Evolutionary conservation across 2,888 invertebrate genomes (phyloP).

Genomic region (Gortyna flavago): DNA sequence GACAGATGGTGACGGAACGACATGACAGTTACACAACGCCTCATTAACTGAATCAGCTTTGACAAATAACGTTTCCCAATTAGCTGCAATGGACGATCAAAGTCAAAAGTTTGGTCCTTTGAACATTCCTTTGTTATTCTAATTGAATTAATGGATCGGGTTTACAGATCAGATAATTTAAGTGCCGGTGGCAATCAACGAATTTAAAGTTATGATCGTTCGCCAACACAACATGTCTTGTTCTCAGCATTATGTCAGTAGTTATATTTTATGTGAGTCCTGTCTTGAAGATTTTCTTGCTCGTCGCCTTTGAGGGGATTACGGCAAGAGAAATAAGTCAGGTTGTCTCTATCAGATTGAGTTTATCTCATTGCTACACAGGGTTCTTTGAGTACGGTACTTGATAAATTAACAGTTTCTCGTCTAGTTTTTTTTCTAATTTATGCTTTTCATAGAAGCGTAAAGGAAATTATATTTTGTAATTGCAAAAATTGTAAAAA

Average conservation of each 20-base stretch:
- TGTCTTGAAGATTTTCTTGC: slow-evolving; percentile 47
- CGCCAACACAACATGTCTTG: slow-evolving; percentile 28
- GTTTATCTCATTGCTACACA: slow-evolving; percentile 57
- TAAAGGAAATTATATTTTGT: slow-evolving; percentile 21
- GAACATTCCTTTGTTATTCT: slow-evolving; percentile 69
- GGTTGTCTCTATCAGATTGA: slow-evolving; percentile 54
- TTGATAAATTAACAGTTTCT: slow-evolving; percentile 54
- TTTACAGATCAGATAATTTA: slow-evolving; percentile 65
- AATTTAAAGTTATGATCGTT: slow-evolving; percentile 60
- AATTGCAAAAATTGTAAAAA: not conserved
- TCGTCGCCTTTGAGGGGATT: slow-evolving; percentile 56
- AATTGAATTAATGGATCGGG: slow-evolving; percentile 68
- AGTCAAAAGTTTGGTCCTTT: slow-evolving; percentile 67
- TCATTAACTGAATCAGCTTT: slow-evolving; percentile 68
- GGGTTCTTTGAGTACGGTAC: slow-evolving; percentile 49
- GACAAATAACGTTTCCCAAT: slow-evolving; percentile 70
- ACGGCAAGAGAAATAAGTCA: slow-evolving; percentile 53
- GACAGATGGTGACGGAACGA: slow-evolving; percentile 42
- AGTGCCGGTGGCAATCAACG: slow-evolving; percentile 64
- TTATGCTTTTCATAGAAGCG: slow-evolving; percentile 14
- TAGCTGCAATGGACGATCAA: slow-evolving; percentile 69
- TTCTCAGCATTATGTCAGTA: slow-evolving; percentile 22
- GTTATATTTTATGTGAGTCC: slow-evolving; percentile 46
- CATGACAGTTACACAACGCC: slow-evolving; percentile 58
- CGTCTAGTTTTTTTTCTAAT: slow-evolving; percentile 4